A percentile compares a stretch with the other conserved stretches of the same genome.
phyloP scores from a whole-genome alignment of 2,797 vertebrate species.

The Chaetophractus vellerosus region DNA sequence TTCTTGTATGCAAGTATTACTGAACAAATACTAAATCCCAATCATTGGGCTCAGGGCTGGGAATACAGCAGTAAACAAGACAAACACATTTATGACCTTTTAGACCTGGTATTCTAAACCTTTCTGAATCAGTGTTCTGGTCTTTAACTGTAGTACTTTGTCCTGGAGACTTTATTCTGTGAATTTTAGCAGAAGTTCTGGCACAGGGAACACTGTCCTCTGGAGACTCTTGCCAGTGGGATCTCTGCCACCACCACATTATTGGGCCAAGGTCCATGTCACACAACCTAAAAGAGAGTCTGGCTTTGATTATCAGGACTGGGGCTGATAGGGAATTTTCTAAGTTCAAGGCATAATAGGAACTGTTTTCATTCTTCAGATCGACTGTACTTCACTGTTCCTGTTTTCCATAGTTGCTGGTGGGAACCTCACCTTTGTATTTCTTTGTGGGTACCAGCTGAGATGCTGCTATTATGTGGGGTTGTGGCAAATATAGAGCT shows the following conservation, averaged over 20 bases:
- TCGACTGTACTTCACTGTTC: background rate
- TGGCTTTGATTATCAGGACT: background rate
- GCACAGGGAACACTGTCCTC: background rate
- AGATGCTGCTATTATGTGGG: background rate
- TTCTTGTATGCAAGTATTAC: background rate
- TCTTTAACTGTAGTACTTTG: background rate
- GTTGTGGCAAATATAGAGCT: background rate
- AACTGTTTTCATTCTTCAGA: constrained; percentile 1
- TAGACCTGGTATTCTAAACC: background rate
- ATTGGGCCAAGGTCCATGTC: background rate
- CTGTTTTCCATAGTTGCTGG: background rate
- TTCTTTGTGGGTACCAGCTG: background rate
- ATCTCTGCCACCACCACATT: background rate
- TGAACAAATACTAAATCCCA: background rate
- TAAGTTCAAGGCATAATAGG: background rate
- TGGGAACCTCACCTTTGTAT: background rate
- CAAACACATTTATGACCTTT: background rate
- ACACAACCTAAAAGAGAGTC: background rate
- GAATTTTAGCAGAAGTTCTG: background rate
- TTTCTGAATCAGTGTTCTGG: background rate
- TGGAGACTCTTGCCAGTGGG: background rate
- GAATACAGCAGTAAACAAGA: background rate
- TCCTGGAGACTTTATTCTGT: background rate
- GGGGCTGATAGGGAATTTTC: background rate
- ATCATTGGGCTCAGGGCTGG: background rate